Evolutionary conservation across 2,888 invertebrate species (phyloP).

Genomic region (Dasysyrphus albostriatus): DNA sequence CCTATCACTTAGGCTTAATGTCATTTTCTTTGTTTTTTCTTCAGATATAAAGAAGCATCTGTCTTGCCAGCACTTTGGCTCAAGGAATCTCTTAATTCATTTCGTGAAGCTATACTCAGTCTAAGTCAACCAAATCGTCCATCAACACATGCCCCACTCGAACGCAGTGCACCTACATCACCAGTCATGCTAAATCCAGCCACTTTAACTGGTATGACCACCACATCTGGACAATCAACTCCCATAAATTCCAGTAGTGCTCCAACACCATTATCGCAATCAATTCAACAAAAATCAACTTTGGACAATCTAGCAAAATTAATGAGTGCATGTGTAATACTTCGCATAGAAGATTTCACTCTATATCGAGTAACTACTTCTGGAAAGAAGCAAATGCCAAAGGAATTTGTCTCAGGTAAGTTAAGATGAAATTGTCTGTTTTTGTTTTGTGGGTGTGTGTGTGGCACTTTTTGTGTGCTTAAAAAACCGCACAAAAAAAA

Average conservation of each 20-base stretch:
- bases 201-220: slow-evolving; percentile 74
- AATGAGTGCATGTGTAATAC: slow-evolving; percentile 95
- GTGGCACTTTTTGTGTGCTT: slow-evolving; percentile 1
- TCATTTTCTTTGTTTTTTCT: not conserved
- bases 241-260: slow-evolving; percentile 77
- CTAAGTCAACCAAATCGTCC: slow-evolving; percentile 87
- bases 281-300: slow-evolving; percentile 86
- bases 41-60: slow-evolving; percentile 89
- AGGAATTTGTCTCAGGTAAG: slow-evolving; percentile 92
- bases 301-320: slow-evolving; percentile 91
- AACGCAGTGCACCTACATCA: slow-evolving; percentile 82
- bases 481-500: slow-evolving; percentile 40
- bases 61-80: slow-evolving; percentile 94
- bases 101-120: slow-evolving; percentile 91
- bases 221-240: slow-evolving; percentile 75
- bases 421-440: not conserved
- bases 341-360: slow-evolving; percentile 96
- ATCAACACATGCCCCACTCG: slow-evolving; percentile 82
- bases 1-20: not conserved
- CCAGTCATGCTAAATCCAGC: slow-evolving; percentile 80
- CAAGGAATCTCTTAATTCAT: slow-evolving; percentile 91
- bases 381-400: slow-evolving; percentile 89
- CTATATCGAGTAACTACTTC: slow-evolving; percentile 93
- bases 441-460: not conserved
- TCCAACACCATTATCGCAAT: slow-evolving; percentile 84